phyloP scores from a whole-genome alignment of 2,113 vertebrate species.

The Leucosticte australis region DNA sequence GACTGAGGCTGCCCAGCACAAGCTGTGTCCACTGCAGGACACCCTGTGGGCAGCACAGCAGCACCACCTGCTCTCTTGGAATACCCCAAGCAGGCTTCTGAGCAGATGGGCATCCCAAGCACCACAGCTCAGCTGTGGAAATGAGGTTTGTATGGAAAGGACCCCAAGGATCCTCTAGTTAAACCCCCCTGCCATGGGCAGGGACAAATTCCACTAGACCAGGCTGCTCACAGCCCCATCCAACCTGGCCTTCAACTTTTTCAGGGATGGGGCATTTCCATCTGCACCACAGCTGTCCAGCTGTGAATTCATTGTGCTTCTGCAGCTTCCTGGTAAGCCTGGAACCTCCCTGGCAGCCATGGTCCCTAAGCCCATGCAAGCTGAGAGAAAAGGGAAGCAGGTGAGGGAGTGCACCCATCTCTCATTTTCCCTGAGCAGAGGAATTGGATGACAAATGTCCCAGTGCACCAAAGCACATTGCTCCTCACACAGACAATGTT shows the following conservation, averaged over 20 bases:
- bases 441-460: background rate
- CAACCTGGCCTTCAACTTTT: background rate
- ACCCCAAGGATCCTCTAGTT: background rate
- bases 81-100: fast-evolving
- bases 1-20: background rate
- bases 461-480: background rate
- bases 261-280: background rate
- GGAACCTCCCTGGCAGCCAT: background rate
- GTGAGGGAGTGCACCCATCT: background rate
- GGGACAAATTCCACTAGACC: background rate
- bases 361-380: background rate
- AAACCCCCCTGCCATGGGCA: background rate
- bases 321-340: background rate
- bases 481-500: background rate
- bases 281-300: background rate
- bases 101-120: background rate
- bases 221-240: background rate
- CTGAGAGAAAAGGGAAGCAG: background rate
- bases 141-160: background rate
- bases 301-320: background rate
- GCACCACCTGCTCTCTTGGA: background rate
- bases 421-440: background rate
- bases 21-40: background rate
- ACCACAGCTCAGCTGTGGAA: background rate
- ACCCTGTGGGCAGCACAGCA: background rate